Conservation (phyloP, 2,888 invertebrate genomes). For the Anagyrus pseudococci region DNA sequence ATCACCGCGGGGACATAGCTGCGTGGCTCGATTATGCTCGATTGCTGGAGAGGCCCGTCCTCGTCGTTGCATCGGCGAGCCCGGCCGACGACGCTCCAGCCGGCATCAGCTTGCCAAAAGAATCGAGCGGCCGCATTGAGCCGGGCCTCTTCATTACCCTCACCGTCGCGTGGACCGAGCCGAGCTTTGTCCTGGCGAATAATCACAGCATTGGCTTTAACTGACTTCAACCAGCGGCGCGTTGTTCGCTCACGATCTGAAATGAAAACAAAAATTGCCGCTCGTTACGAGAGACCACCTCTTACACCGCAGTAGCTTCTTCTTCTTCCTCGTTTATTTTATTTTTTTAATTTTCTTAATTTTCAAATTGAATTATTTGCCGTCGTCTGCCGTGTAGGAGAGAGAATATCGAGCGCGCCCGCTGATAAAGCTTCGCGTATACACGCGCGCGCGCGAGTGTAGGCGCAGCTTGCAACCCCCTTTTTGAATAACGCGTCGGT, state of each 20-base stretch:
- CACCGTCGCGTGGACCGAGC: not conserved
- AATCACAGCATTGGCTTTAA: not conserved
- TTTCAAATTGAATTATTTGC: too few relatives aligned
- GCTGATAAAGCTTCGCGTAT: too few relatives aligned
- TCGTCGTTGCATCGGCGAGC: not conserved
- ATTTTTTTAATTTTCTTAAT: too few relatives aligned
- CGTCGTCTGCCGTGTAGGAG: too few relatives aligned
- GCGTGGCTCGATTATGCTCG: not conserved
- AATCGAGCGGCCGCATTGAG: not conserved
- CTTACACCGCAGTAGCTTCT: not conserved
- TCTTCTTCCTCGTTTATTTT: too few relatives aligned
- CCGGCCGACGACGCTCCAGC: not conserved
- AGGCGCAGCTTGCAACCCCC: not conserved
- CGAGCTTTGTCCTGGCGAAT: not conserved
- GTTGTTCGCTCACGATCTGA: too few relatives aligned
- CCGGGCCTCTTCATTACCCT: not conserved
- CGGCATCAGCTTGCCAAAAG: not conserved
- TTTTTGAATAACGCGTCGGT: slow-evolving; percentile 12
- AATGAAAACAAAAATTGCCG: not conserved
- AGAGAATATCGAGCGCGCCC: not conserved
- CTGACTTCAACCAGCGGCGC: not conserved
- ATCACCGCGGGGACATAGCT: not conserved
- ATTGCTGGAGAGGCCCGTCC: not conserved
- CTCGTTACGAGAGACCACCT: not conserved
- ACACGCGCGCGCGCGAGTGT: not conserved